Conservation (phyloP, 2,888 invertebrate species). For the Agrochola litura region DNA sequence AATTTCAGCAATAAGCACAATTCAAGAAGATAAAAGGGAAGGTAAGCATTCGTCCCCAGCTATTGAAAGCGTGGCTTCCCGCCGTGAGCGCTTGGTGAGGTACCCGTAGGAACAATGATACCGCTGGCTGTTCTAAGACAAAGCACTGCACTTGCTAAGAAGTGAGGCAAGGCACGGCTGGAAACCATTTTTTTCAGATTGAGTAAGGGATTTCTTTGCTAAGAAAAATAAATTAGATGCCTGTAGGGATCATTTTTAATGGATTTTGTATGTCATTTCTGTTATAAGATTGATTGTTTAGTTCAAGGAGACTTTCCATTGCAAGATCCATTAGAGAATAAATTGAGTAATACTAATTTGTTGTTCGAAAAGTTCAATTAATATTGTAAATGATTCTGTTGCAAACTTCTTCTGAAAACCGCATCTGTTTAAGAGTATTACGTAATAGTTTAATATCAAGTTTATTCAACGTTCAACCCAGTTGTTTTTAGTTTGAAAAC, state of each 20-base stretch:
- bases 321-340: not conserved
- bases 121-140: conserved; percentile 42
- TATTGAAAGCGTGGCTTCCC: conserved; percentile 32
- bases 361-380: conserved; percentile 6
- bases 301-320: not conserved
- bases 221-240: not conserved
- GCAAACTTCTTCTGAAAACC: not conserved
- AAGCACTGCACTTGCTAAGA: conserved; percentile 52
- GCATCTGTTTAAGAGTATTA: conserved; percentile 10
- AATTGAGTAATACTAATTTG: not conserved
- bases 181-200: conserved; percentile 22
- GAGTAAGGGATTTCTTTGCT: not conserved
- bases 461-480: conserved; percentile 19
- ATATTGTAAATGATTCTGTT: conserved; percentile 5
- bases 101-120: conserved; percentile 43
- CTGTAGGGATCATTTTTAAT: not conserved
- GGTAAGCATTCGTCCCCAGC: conserved; percentile 26
- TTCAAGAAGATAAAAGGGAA: conserved; percentile 16
- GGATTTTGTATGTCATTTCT: not conserved
- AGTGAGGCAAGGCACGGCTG: conserved; percentile 38
- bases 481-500: conserved; percentile 30
- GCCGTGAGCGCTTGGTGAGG: conserved; percentile 2
- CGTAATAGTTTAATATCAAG: conserved; percentile 27
- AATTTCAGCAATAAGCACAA: not conserved
- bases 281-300: not conserved